Evolutionary conservation across 1,140 invertebrate genomes (phyloP).

Genomic region (Aradophagus sp.): DNA sequence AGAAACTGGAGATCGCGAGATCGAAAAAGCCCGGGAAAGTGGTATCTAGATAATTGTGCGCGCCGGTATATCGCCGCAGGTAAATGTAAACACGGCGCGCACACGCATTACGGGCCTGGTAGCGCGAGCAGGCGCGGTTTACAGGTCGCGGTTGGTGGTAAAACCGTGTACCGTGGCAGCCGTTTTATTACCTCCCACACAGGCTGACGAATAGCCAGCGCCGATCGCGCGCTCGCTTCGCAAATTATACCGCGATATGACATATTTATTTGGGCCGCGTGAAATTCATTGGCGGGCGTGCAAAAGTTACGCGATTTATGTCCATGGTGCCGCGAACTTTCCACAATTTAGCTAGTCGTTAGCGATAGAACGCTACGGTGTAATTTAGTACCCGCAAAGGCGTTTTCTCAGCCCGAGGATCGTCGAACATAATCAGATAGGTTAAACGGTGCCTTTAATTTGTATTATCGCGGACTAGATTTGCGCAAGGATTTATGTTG

Average conservation of each 20-base stretch:
- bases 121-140: constrained; percentile 43
- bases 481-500: too few species aligned
- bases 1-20: constrained; percentile 50
- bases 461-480: too few species aligned
- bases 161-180: constrained; percentile 33
- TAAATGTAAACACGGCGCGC: constrained; percentile 49
- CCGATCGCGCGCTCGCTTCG: constrained; percentile 38
- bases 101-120: constrained; percentile 41
- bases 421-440: too few species aligned
- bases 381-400: too few species aligned
- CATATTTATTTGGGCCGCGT: constrained; percentile 33
- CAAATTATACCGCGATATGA: constrained; percentile 34
- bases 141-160: constrained; percentile 60
- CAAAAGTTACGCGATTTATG: constrained; percentile 27
- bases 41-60: constrained; percentile 50
- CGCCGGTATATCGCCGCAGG: constrained; percentile 39
- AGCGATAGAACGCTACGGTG: too few species aligned
- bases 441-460: too few species aligned
- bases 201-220: constrained; percentile 61
- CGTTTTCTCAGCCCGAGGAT: too few species aligned
- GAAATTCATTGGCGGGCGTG: constrained; percentile 2
- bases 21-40: constrained; percentile 50
- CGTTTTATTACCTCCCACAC: constrained; percentile 57
- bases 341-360: constrained; percentile 31
- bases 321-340: constrained; percentile 17